These are phyloP conservation scores for Calycopis cecrops DNA, from an alignment of 1,140 invertebrate species.

Conservation along the genomic window DNA sequence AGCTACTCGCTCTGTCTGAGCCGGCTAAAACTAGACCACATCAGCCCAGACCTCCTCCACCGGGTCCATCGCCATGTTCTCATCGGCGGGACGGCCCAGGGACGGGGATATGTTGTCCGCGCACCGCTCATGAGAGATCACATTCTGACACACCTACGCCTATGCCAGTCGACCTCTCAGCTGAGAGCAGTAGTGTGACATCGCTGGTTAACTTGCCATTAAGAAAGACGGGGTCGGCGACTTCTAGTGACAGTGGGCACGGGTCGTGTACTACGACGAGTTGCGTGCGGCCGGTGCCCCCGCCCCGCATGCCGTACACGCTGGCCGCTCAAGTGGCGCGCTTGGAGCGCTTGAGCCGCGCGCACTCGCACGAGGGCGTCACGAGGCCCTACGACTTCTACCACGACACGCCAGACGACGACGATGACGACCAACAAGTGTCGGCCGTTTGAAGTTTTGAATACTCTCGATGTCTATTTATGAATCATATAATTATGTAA, in stretches of 20 bases:
- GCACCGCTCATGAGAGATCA: conserved; percentile 87
- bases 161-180: conserved; percentile 92
- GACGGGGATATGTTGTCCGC: conserved; percentile 57
- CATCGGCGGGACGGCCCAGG: conserved; percentile 80
- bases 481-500: conserved; percentile 59
- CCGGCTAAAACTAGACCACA: conserved; percentile 91
- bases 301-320: conserved; percentile 81
- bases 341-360: conserved; percentile 84
- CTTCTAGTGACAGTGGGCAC: conserved; percentile 90
- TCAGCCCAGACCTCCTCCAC: conserved; percentile 81
- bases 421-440: conserved; percentile 79
- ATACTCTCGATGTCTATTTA: conserved; percentile 69
- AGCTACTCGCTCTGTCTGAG: conserved; percentile 92
- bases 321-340: conserved; percentile 87
- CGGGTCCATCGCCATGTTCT: conserved; percentile 79
- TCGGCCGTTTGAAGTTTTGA: conserved; percentile 67
- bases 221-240: conserved; percentile 90
- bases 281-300: conserved; percentile 72
- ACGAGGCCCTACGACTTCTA: conserved; percentile 82
- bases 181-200: conserved; percentile 96
- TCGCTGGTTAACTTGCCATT: conserved; percentile 92
- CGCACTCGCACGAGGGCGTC: conserved; percentile 91
- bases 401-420: conserved; percentile 82
- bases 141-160: conserved; percentile 92
- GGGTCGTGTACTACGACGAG: conserved; percentile 80